Percentiles rank a stretch among this genome's conserved stretches.
phyloP scores from a whole-genome alignment of 2,888 invertebrate genomes.

The Oscheius sp. region DNA sequence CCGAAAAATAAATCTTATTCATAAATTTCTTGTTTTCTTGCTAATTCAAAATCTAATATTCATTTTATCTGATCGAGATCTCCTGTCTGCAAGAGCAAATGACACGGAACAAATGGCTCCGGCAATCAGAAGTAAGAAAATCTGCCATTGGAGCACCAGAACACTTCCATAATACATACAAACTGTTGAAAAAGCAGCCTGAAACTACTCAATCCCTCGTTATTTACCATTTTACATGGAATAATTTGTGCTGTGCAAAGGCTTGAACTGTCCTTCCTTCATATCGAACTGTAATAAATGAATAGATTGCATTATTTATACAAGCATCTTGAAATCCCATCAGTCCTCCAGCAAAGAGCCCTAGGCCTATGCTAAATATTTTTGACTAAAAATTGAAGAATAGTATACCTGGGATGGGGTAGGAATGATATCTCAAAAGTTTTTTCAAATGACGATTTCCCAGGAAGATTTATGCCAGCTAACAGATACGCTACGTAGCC shows the following conservation, averaged over 20 bases:
- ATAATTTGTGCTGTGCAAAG: conserved; percentile 44
- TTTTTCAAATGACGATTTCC: conserved; percentile 28
- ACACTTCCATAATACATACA: conserved; percentile 50
- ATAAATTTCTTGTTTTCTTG: too few relatives aligned
- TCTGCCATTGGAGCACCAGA: conserved; percentile 39
- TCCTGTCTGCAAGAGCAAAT: conserved; percentile 39
- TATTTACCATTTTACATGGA: conserved; percentile 35
- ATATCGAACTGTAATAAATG: conserved; percentile 34
- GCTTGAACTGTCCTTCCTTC: conserved; percentile 36
- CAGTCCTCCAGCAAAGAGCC: conserved; percentile 40
- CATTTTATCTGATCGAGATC: background rate
- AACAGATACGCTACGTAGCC: conserved; percentile 22
- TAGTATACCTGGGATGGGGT: conserved; percentile 14
- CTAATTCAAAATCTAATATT: too few relatives aligned
- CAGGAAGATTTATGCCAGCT: conserved; percentile 28
- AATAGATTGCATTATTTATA: conserved; percentile 45
- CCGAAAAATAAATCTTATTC: too few relatives aligned
- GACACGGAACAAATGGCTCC: conserved; percentile 16
- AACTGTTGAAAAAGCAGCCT: conserved; percentile 40
- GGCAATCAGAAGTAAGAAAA: conserved; percentile 30
- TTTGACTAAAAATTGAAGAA: background rate
- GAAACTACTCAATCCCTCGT: background rate
- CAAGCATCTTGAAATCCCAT: conserved; percentile 42
- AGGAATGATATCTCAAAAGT: conserved; percentile 19
- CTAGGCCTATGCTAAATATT: conserved; percentile 37